These are phyloP conservation scores for Siniperca knerii DNA, from an alignment of 2,113 vertebrate genomes.

Conservation along the genomic window DNA sequence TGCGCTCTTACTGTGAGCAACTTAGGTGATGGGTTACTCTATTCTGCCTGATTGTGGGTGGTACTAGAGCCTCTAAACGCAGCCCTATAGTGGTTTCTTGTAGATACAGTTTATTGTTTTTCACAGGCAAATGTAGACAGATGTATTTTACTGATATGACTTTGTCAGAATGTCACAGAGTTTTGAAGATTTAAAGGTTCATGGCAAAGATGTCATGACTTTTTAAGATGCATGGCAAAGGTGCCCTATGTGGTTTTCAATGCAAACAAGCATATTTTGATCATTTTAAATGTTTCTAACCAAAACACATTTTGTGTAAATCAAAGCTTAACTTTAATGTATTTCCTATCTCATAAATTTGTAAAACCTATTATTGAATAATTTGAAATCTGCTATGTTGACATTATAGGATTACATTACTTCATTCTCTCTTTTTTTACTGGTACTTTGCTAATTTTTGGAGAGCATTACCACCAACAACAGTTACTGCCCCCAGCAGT, in stretches of 20 bases:
- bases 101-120: slow-evolving; percentile 20
- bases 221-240: background rate
- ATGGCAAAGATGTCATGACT: too few species aligned
- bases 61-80: slow-evolving; percentile 21
- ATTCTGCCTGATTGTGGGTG: slow-evolving; percentile 56
- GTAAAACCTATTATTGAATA: background rate
- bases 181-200: background rate
- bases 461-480: background rate
- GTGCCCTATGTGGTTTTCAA: background rate
- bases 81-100: slow-evolving; percentile 14
- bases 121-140: background rate
- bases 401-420: background rate
- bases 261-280: background rate
- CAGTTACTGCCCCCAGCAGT: slow-evolving; percentile 14
- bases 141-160: background rate
- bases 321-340: background rate
- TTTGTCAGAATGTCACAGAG: background rate
- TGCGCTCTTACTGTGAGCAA: slow-evolving; percentile 38
- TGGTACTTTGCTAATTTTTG: background rate
- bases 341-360: background rate
- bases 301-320: background rate
- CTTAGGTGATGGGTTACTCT: slow-evolving; percentile 65
- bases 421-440: background rate
- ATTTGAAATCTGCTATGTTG: background rate
- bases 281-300: background rate